Conservation (phyloP, 1,140 invertebrate genomes). For the Dinoponera quadriceps region DNA sequence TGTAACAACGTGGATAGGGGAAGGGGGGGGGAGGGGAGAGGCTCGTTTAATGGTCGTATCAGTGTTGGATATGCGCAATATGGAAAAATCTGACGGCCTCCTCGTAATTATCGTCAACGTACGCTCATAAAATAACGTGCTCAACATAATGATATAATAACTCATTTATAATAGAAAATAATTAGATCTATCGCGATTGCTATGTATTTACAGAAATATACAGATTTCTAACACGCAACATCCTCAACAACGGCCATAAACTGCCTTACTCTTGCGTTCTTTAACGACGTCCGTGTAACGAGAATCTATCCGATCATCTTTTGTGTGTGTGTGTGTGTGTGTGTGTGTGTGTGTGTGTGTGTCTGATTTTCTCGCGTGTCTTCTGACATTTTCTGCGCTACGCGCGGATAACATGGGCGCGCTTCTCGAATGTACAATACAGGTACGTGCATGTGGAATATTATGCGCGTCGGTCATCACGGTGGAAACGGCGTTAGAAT, state of each 20-base stretch:
- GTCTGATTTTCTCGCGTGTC: neutral
- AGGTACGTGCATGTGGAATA: neutral
- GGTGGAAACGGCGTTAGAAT: slow-evolving; percentile 22
- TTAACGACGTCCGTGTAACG: neutral
- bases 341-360: too few relatives aligned
- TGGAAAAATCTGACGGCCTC: slow-evolving; percentile 22
- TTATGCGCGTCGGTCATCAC: neutral
- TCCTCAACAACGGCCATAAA: slow-evolving; percentile 39
- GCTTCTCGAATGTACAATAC: neutral
- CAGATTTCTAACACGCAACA: slow-evolving; percentile 54
- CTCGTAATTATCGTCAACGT: slow-evolving; percentile 26
- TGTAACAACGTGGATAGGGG: slow-evolving; percentile 31
- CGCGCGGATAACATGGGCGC: slow-evolving; percentile 1
- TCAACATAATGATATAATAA: slow-evolving; percentile 70
- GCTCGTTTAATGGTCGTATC: slow-evolving; percentile 5
- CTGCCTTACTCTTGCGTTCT: slow-evolving; percentile 1
- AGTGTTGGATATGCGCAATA: slow-evolving; percentile 7
- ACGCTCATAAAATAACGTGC: slow-evolving; percentile 68
- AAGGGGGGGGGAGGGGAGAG: neutral
- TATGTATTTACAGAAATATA: slow-evolving; percentile 76
- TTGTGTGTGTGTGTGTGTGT: too few relatives aligned
- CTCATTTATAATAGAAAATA: slow-evolving; percentile 67
- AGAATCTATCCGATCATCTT: slow-evolving; percentile 9
- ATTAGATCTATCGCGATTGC: slow-evolving; percentile 56
- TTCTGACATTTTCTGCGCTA: slow-evolving; percentile 12